A percentile compares a stretch with the other conserved stretches of the same genome.
These are phyloP conservation scores for Ctena decussata DNA, from an alignment of 2,888 invertebrate genomes.

Conservation along the genomic window DNA sequence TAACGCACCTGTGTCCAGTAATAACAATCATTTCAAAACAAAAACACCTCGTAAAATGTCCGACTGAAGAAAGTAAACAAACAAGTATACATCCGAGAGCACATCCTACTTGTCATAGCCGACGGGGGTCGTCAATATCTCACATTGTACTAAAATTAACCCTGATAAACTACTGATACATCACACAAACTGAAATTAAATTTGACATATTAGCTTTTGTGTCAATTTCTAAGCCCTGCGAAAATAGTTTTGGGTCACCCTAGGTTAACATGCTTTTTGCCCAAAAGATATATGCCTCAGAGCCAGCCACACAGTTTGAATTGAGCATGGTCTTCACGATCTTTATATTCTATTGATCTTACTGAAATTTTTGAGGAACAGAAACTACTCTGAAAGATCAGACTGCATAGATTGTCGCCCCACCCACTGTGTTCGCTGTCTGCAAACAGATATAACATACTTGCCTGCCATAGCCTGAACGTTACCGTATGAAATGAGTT, in stretches of 20 bases:
- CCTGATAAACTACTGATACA: neutral
- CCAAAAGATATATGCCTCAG: no score
- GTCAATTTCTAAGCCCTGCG: neutral
- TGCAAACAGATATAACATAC: no score
- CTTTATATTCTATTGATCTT: no score
- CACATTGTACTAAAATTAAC: neutral
- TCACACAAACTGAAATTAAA: neutral
- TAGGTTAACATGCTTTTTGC: no score
- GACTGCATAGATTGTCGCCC: no score
- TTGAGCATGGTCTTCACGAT: no score
- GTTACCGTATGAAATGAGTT: no score
- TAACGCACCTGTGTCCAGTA: neutral
- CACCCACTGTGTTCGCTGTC: no score
- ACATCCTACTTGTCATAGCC: neutral
- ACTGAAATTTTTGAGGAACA: no score
- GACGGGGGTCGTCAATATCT: neutral
- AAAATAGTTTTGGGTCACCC: neutral
- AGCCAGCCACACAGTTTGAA: no score
- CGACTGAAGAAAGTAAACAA: neutral
- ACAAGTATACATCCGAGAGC: neutral
- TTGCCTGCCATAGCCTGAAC: no score
- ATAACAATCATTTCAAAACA: neutral
- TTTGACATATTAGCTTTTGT: slow-evolving; percentile 1
- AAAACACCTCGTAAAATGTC: neutral
- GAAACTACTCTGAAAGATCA: no score